Base-by-base conservation (phyloP, 2,113 vertebrate species). In the Lampris megalopsis region DNA sequence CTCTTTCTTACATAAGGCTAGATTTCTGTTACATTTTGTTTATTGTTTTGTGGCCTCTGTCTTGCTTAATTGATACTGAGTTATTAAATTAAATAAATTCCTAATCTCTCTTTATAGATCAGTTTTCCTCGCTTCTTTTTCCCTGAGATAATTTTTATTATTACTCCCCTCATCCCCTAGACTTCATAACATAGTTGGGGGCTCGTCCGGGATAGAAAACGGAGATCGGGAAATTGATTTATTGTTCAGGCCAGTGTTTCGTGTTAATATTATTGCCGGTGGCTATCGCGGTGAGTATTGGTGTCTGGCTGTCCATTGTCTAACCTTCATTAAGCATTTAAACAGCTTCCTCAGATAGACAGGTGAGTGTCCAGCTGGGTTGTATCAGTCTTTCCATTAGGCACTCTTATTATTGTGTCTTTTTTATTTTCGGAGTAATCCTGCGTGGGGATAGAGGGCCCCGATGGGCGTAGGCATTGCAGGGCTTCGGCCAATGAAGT, bases 401-500 rank as follows among this genome's bases (percentile, higher is more conserved):
- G 35, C 56, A 58, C 56, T 58, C 6, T 58, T 58, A 58, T 58
- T 58, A 53, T 53, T 53, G 9, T 53, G 50, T 10, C 50, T 53
- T 53, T 53, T 10, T 53, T 53, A 3, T 53, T 53, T 53, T 4
- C 4, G 13, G 50, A 53, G 50, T n/a, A 53, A 53, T 53, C 50
- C 6, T 58, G 56, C 0, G n/a, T 24, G 5, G 56, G 50, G 50
- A 53, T 53, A 53, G 7, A 45, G 43, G 4, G 4, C 43, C 43
- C 43, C 2, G 43, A 45, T 7, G 43, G 43, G 7, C 4, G 50
- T 53, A 53, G 50, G 13, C 13, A 2, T 53, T 53, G 9, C 50
- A 58, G 56, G 56, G 56, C 10, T 58, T 24, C 56, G 56, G 56
- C 56, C 6, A 24, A n/a, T 58, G 56, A 58, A 36, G 56, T 58